Base-by-base conservation (phyloP, 2,797 vertebrate species). In the Morelia viridis region DNA sequence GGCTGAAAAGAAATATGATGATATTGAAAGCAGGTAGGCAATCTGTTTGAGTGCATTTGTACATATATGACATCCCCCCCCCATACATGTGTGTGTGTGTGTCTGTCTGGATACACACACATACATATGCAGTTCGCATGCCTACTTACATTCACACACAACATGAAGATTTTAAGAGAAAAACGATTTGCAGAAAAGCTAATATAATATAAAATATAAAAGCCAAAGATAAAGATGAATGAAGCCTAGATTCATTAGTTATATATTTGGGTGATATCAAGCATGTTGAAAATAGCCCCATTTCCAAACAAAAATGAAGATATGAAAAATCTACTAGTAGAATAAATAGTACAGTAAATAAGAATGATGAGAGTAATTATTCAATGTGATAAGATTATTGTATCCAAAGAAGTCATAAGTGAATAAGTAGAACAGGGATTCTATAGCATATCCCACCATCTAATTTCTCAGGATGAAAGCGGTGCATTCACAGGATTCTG, bases 301-400 rank as follows among this genome's bases (percentile, higher is more conserved):
- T 92, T 94, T 94, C 91, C 31, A 93, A 50, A 93, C 92, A 89
- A 86, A 91, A 68, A 92, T 68, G 58, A 57, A 4, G 22, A n/a
- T 86, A 91, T 5, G 91, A 92, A 53, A 35, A 93, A 93, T 3
- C 92, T 92, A 92, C 46, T 83, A 89, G 76, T 56, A 87, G 83
- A 92, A 91, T 89, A 71, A 64, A 87, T 90, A 22, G 10, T 7
- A 28, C 46, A 85, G 35, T 65, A 95, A 95, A 64, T 85, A 88
- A 85, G 91, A 93, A 89, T 85, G 41, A 71, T 89, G 62, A 11
- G 35, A 22, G 5, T 86, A 92, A 0, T 92, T 90, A 90, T 56
- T 12, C 53, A 94, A 85, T 90, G 50, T 31, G 91, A 92, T 91
- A 94, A 64, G 91, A 88, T 13, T 4, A 88, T 26, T 58, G 46